These are phyloP conservation scores for Sitta carolinensis DNA, from an alignment of 2,797 vertebrate species.

Conservation along the genomic window DNA sequence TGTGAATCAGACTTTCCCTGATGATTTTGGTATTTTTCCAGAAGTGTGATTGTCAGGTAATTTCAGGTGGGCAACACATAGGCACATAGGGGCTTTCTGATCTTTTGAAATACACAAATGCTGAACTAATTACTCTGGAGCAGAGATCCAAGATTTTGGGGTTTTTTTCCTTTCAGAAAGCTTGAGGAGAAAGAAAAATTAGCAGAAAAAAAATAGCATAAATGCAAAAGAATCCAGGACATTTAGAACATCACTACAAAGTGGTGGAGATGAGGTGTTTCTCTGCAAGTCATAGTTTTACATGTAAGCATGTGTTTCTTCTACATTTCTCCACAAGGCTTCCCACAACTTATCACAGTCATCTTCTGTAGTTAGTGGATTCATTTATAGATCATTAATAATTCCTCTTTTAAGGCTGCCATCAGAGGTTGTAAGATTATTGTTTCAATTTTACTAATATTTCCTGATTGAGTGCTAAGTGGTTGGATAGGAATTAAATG, in stretches of 20 bases:
- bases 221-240: not conserved
- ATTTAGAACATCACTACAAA: not conserved
- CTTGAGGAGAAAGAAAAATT: not conserved
- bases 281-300: not conserved
- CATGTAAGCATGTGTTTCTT: not conserved
- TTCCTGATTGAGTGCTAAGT: not conserved
- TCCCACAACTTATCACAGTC: not conserved
- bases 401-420: not conserved
- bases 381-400: not conserved
- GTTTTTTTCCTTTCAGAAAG: not conserved
- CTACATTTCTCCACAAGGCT: not conserved
- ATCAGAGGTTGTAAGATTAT: not conserved
- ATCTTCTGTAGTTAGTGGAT: not conserved
- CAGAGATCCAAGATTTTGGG: not conserved
- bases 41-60: not conserved
- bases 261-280: not conserved
- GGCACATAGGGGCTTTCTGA: not conserved
- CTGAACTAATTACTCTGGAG: not conserved
- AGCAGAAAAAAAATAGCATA: not conserved
- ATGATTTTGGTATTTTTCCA: not conserved
- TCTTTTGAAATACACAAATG: not conserved
- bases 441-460: not conserved
- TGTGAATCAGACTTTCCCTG: not conserved
- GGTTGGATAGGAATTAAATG: not conserved
- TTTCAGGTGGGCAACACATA: not conserved